These are phyloP conservation scores for Apeira syringaria DNA, from an alignment of 2,888 invertebrate genomes.

Conservation along the genomic window DNA sequence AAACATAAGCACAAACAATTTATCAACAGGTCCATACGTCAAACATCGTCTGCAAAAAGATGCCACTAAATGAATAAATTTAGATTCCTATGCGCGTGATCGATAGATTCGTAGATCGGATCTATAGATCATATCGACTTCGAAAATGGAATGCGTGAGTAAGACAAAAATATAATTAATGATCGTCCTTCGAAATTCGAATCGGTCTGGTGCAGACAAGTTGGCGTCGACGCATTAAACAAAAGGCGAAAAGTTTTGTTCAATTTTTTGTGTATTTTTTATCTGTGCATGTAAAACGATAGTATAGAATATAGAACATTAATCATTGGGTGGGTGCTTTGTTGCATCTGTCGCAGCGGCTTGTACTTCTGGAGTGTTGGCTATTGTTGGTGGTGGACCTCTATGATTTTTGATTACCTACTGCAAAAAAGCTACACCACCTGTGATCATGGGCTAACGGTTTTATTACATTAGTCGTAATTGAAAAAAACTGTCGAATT, in stretches of 20 bases:
- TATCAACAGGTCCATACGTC: slow-evolving; percentile 56
- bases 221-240: slow-evolving; percentile 81
- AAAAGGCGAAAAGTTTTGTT: slow-evolving; percentile 76
- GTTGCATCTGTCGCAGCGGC: slow-evolving; percentile 75
- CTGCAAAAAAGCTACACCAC: slow-evolving; percentile 66
- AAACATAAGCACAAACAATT: slow-evolving; percentile 53
- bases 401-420: slow-evolving; percentile 52
- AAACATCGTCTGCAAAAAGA: slow-evolving; percentile 76
- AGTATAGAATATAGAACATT: slow-evolving; percentile 56
- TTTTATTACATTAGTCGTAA: slow-evolving; percentile 14
- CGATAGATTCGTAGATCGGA: slow-evolving; percentile 80
- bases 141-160: slow-evolving; percentile 82
- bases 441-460: slow-evolving; percentile 54
- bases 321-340: slow-evolving; percentile 71
- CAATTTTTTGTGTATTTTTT: slow-evolving; percentile 57
- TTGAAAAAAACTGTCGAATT: not conserved
- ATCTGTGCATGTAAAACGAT: slow-evolving; percentile 70
- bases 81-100: slow-evolving; percentile 77
- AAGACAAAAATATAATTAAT: slow-evolving; percentile 84
- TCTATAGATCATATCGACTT: slow-evolving; percentile 82
- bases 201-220: slow-evolving; percentile 79
- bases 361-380: slow-evolving; percentile 53
- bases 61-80: slow-evolving; percentile 80
- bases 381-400: slow-evolving; percentile 66
- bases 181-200: slow-evolving; percentile 77